Conservation (phyloP, 2,888 invertebrate species). For the Parochlus steinenii region DNA sequence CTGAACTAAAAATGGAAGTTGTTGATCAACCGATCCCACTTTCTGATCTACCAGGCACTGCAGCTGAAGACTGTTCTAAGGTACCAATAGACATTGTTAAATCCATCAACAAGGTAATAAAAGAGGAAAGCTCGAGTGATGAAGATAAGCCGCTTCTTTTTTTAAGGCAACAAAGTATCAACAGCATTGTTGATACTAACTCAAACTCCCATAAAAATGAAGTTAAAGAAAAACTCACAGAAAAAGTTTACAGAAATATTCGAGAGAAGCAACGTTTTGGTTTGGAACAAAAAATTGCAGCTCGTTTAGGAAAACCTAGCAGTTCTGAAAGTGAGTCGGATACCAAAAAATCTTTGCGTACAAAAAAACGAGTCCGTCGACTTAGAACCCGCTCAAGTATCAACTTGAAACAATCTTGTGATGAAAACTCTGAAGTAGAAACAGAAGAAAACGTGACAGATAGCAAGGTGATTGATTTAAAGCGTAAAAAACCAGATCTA, state of each 20-base stretch:
- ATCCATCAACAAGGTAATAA: conserved; percentile 13
- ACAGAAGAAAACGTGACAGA: conserved; percentile 3
- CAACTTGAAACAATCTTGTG: conserved; percentile 1
- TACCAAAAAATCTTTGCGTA: conserved; percentile 14
- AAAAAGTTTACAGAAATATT: conserved; percentile 31
- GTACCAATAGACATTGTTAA: conserved; percentile 11
- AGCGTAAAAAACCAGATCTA: not conserved
- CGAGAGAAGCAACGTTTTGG: conserved; percentile 28
- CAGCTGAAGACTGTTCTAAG: conserved; percentile 21
- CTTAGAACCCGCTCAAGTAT: conserved; percentile 14
- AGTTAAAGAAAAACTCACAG: conserved; percentile 26
- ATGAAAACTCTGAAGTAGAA: conserved; percentile 11
- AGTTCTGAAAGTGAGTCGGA: conserved; percentile 33
- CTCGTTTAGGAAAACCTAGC: conserved; percentile 29
- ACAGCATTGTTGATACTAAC: conserved; percentile 22
- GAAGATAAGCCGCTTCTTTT: conserved; percentile 21
- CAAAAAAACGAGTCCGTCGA: conserved; percentile 20
- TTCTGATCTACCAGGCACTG: conserved; percentile 10
- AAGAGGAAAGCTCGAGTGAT: conserved; percentile 16
- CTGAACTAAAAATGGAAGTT: conserved; percentile 22
- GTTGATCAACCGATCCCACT: conserved; percentile 20
- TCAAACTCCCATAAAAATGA: conserved; percentile 15
- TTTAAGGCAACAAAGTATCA: conserved; percentile 16
- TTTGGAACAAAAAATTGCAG: conserved; percentile 24
- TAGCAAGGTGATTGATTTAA: not conserved